These are phyloP conservation scores for Dioctria rufipes DNA, from an alignment of 2,888 invertebrate genomes.

Conservation along the genomic window DNA sequence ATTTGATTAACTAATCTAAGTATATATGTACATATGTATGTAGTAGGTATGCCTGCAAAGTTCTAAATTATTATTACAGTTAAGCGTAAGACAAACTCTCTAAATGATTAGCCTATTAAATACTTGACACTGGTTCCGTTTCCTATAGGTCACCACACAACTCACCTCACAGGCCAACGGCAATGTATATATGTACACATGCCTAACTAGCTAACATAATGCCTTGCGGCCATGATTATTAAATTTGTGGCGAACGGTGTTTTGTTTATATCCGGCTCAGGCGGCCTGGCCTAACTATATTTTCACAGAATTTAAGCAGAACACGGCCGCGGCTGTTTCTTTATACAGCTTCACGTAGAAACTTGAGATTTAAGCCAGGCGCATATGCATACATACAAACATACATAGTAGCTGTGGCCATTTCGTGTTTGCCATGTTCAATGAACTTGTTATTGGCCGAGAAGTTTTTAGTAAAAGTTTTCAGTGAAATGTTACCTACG, in stretches of 20 bases:
- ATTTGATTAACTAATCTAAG: no score
- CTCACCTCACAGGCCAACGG: no score
- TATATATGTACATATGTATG: no score
- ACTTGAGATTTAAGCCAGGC: neutral
- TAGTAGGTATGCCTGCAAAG: no score
- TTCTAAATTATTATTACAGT: no score
- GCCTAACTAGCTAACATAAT: neutral
- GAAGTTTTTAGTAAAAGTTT: slow-evolving; percentile 22
- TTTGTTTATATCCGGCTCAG: slow-evolving; percentile 43
- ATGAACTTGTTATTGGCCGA: slow-evolving; percentile 38
- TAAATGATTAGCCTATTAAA: neutral
- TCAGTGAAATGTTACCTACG: slow-evolving; percentile 36
- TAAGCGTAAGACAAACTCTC: neutral
- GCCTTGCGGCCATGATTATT: neutral
- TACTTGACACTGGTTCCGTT: neutral
- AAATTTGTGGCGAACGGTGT: slow-evolving; percentile 4
- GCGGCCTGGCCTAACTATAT: neutral
- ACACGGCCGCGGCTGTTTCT: neutral
- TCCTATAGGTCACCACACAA: neutral
- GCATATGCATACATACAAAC: no score
- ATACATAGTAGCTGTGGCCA: neutral
- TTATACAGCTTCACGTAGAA: neutral
- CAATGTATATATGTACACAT: no score
- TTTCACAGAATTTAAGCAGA: slow-evolving; percentile 8
- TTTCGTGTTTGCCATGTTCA: slow-evolving; percentile 28